phyloP scores from a whole-genome alignment of 2,888 invertebrate species.

The Hoplodrina blanda region DNA sequence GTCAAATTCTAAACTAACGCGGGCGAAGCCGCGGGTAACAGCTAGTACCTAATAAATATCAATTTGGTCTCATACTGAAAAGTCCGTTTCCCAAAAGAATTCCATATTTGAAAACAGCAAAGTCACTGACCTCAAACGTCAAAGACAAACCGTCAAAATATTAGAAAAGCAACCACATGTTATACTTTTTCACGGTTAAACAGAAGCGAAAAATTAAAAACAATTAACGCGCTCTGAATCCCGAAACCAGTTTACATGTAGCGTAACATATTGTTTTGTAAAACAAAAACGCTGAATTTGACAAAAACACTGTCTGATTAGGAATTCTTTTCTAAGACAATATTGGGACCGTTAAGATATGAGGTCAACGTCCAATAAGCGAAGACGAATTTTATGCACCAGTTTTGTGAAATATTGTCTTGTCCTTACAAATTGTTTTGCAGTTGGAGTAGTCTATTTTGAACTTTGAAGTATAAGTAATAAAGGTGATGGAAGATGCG shows the following conservation, averaged over 20 bases:
- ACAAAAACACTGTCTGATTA: slow-evolving; percentile 76
- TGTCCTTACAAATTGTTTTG: slow-evolving; percentile 51
- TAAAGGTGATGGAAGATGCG: slow-evolving; percentile 15
- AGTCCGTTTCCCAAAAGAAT: background rate
- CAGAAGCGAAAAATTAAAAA: slow-evolving; percentile 26
- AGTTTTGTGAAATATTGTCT: slow-evolving; percentile 79
- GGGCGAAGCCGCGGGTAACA: too few species aligned
- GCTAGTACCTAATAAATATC: too few species aligned
- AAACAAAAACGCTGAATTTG: slow-evolving; percentile 60
- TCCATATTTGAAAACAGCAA: background rate
- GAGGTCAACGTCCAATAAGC: slow-evolving; percentile 80
- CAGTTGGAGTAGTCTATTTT: slow-evolving; percentile 18
- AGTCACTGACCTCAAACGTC: slow-evolving; percentile 43
- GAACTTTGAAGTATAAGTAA: slow-evolving; percentile 1
- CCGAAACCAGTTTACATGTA: slow-evolving; percentile 63
- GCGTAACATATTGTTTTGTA: slow-evolving; percentile 63
- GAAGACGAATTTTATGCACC: slow-evolving; percentile 83
- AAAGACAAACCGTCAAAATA: slow-evolving; percentile 56
- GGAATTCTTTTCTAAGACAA: slow-evolving; percentile 74
- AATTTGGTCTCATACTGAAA: too few species aligned
- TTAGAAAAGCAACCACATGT: slow-evolving; percentile 60
- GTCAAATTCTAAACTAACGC: too few species aligned
- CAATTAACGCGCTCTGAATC: slow-evolving; percentile 66
- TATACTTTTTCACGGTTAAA: slow-evolving; percentile 66
- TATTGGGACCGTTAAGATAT: slow-evolving; percentile 78